These are phyloP conservation scores for Ctena decussata DNA, from an alignment of 2,888 invertebrate genomes.

Conservation along the genomic window DNA sequence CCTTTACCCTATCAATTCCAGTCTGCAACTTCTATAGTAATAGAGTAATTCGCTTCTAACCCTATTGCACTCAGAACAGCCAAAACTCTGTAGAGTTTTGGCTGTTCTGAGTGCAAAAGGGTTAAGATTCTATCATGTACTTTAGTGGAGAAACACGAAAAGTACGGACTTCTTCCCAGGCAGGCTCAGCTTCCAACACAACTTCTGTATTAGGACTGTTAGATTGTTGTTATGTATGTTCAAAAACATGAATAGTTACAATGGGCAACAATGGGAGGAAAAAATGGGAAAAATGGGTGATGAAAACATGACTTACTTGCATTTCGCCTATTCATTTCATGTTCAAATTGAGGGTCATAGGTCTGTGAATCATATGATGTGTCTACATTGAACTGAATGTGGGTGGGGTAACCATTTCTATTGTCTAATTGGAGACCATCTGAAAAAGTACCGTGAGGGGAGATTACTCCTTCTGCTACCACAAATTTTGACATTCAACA, in stretches of 20 bases:
- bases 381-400: conserved; percentile 68
- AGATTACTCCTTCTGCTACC: conserved; percentile 23
- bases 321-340: conserved; percentile 79
- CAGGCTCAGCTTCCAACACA: too few species aligned
- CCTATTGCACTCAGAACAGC: too few species aligned
- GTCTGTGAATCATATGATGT: conserved; percentile 77
- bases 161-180: too few species aligned
- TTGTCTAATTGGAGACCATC: conserved; percentile 59
- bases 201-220: too few species aligned
- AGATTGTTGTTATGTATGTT: background rate
- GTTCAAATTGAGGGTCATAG: conserved; percentile 73
- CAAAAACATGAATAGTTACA: background rate
- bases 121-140: too few species aligned
- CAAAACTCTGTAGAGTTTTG: too few species aligned
- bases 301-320: conserved; percentile 68
- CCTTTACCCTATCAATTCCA: too few species aligned
- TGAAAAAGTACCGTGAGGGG: conserved; percentile 59
- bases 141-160: too few species aligned
- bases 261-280: background rate
- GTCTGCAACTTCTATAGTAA: too few species aligned
- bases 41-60: too few species aligned
- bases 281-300: background rate
- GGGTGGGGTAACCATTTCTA: conserved; percentile 64
- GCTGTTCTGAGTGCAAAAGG: too few species aligned
- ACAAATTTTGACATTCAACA: too few species aligned